Base-by-base conservation (phyloP, 2,113 vertebrate genomes). In the Podarcis cretensis region DNA sequence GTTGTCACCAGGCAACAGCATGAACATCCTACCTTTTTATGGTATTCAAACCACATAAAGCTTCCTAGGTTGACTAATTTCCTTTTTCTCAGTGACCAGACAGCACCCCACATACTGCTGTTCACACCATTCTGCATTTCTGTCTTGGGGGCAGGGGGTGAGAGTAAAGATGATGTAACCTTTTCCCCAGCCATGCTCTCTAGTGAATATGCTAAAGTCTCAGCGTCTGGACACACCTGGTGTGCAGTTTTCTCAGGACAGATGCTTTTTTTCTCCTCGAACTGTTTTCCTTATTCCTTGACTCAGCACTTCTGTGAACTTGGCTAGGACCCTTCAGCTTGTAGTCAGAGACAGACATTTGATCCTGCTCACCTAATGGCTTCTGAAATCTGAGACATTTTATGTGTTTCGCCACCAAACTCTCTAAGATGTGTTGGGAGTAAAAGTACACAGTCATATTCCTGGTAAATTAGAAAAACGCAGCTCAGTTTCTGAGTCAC, bases 401-500 rank as follows among this genome's bases (percentile, higher is more conserved):
- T 63, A 65, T 83, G 25, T 54, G 57, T 13, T 87, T 63, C 57
- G 48, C 75, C 2, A 25, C 75, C 54, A 35, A 43, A 25, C 32
- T 63, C 65, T 59, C 25, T 43, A 18, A 68, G 40, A 68, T 79
- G 6, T 32, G 30, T 54, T 79, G 43, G 27, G 65, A 48, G 37
- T 83, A 88, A 65, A 83, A 76, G 5, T 66, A n/a, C 27, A 76
- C 25, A 32, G 12, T 83, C 40, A 43, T 76, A 68, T 16, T 48
- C 59, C 25, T 82, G 35, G 35, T 82, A 43, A n/a, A 43, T 20
- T 75, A 87, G 14, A 43, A 82, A 87, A 83, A 89, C 77, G 4
- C 30, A 81, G 82, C 43, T 83, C 7, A 30, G 37, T 20, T 83
- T 84, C 37, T 93, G 92, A 93, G 90, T 93, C 95, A 84, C 25